Conservation (phyloP, 2,888 invertebrate species). For the Corbicula japonica region DNA sequence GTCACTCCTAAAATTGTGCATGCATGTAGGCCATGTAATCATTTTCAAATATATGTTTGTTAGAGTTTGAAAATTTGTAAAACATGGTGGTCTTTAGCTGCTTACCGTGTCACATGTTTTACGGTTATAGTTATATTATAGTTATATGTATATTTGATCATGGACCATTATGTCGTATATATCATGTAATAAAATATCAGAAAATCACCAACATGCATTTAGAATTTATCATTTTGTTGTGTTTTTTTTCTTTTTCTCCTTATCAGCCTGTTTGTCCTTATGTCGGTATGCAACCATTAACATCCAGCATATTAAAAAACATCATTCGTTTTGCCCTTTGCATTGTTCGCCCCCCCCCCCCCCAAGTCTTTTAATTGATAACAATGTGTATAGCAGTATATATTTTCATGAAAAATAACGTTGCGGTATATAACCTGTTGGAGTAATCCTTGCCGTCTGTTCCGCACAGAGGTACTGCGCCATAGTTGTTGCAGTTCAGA, state of each 20-base stretch:
- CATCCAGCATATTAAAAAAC: neutral
- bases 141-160: too few species aligned
- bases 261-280: too few species aligned
- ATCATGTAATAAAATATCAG: too few species aligned
- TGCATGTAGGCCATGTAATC: neutral
- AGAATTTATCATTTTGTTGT: too few species aligned
- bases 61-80: too few species aligned
- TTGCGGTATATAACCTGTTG: conserved; percentile 25
- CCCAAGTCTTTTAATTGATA: neutral
- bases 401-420: neutral
- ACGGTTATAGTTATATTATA: too few species aligned
- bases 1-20: neutral
- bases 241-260: too few species aligned
- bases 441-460: conserved; percentile 33
- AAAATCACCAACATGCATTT: too few species aligned
- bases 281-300: neutral
- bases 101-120: too few species aligned
- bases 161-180: too few species aligned
- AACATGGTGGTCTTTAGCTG: too few species aligned
- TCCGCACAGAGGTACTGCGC: conserved; percentile 17
- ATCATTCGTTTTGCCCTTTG: neutral
- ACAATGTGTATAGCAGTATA: neutral
- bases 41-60: too few species aligned
- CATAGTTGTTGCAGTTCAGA: conserved; percentile 24
- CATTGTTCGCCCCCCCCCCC: neutral